A percentile compares a stretch with the other conserved stretches of the same genome.
Conservation (phyloP, 1,140 invertebrate genomes). For the Drosophila pandora region DNA sequence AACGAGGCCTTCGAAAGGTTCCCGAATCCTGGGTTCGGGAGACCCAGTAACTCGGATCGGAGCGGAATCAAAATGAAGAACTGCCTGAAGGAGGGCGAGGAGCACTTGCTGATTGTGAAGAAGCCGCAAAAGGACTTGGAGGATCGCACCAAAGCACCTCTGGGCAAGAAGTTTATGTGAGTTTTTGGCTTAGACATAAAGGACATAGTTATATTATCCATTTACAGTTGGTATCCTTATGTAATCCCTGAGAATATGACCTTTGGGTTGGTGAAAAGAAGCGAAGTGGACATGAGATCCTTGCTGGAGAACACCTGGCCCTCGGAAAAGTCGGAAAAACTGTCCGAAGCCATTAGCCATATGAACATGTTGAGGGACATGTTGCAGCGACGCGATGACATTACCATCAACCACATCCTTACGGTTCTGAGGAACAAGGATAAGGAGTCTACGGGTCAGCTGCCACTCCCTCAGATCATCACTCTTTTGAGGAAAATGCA, state of each 20-base stretch:
- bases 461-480: conserved; percentile 49
- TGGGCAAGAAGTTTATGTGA: conserved; percentile 56
- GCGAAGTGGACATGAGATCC: conserved; percentile 18
- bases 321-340: conserved; percentile 22
- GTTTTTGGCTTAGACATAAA: conserved; percentile 4
- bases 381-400: conserved; percentile 35
- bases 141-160: conserved; percentile 51
- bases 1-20: conserved; percentile 29
- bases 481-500: conserved; percentile 42
- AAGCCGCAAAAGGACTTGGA: conserved; percentile 63
- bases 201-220: neutral
- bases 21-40: conserved; percentile 19
- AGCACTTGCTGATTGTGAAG: conserved; percentile 54
- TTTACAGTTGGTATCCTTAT: conserved; percentile 43
- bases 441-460: conserved; percentile 27
- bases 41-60: conserved; percentile 13
- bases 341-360: conserved; percentile 49
- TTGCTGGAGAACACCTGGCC: conserved; percentile 60
- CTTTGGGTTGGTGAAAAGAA: conserved; percentile 21
- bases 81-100: conserved; percentile 56
- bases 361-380: conserved; percentile 54
- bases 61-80: conserved; percentile 36
- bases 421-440: conserved; percentile 51
- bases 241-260: conserved; percentile 41
- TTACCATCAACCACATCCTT: conserved; percentile 66